Evolutionary conservation across 1,140 invertebrate genomes (phyloP).

Genomic region (Solenopsis fugax): DNA sequence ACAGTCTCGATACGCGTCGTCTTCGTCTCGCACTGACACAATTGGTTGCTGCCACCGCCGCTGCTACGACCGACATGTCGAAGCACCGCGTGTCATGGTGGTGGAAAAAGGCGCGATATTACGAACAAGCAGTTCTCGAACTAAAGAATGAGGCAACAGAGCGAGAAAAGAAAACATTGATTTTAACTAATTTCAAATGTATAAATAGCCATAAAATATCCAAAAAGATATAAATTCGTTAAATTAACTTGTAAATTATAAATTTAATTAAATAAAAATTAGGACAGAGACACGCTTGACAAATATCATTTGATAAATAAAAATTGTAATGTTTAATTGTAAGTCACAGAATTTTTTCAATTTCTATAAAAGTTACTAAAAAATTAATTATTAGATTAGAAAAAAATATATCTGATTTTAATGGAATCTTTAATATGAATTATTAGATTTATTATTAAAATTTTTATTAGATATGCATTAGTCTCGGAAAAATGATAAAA

Average conservation of each 20-base stretch:
- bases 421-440: background rate
- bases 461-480: background rate
- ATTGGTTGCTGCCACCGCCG: background rate
- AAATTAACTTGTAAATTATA: background rate
- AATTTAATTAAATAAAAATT: background rate
- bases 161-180: background rate
- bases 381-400: too few relatives aligned
- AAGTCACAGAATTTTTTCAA: background rate
- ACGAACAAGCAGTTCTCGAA: background rate
- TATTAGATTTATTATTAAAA: too few relatives aligned
- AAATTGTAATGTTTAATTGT: background rate
- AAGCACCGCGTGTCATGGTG: background rate
- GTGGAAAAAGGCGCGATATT: conserved; percentile 32
- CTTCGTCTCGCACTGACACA: background rate
- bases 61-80: background rate
- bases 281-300: too few relatives aligned
- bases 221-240: too few relatives aligned
- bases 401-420: too few relatives aligned
- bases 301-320: background rate
- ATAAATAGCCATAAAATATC: background rate
- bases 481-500: background rate
- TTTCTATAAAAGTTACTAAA: background rate
- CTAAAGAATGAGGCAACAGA: background rate
- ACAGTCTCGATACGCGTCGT: background rate
- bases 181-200: background rate